A percentile compares a stretch with the other conserved stretches of the same genome.
Conservation (phyloP, 2,888 invertebrate genomes). For the Aporophyla lueneburgensis region DNA sequence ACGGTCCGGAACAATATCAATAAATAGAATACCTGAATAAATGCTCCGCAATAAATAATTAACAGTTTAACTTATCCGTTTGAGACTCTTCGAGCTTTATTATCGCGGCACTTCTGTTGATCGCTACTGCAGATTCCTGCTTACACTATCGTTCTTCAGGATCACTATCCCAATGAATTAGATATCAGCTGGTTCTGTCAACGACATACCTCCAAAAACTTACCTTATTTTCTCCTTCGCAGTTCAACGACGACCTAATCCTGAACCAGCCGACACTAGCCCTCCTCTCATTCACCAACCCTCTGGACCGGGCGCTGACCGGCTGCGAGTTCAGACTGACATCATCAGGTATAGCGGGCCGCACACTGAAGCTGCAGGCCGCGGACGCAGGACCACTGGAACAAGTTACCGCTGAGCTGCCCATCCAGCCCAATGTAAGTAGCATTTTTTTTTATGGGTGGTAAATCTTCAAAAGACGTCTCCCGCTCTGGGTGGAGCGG, state of each 20-base stretch:
- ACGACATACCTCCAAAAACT: too few relatives aligned
- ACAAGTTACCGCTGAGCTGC: constrained; percentile 88
- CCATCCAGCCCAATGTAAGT: constrained; percentile 91
- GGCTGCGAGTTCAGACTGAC: constrained; percentile 93
- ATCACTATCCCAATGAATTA: background rate
- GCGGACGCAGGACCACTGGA: constrained; percentile 90
- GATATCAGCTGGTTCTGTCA: background rate
- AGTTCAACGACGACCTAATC: constrained; percentile 92
- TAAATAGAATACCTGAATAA: too few relatives aligned
- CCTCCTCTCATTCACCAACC: constrained; percentile 93
- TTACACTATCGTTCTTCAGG: background rate
- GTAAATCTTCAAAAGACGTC: too few relatives aligned
- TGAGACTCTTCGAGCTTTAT: too few relatives aligned
- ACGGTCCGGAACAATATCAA: too few relatives aligned
- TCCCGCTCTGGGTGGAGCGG: too few relatives aligned
- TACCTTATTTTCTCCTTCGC: constrained; percentile 65
- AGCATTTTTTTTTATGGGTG: too few relatives aligned
- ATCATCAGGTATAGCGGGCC: constrained; percentile 92
- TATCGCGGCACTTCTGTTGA: too few relatives aligned
- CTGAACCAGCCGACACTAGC: constrained; percentile 90
- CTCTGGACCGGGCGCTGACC: constrained; percentile 92
- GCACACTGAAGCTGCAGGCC: constrained; percentile 89
- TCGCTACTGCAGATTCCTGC: background rate
- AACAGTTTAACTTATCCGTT: too few relatives aligned
- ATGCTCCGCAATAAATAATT: too few relatives aligned